phyloP scores from a whole-genome alignment of 2,797 vertebrate species.

The Adrianichthys oophorus region DNA sequence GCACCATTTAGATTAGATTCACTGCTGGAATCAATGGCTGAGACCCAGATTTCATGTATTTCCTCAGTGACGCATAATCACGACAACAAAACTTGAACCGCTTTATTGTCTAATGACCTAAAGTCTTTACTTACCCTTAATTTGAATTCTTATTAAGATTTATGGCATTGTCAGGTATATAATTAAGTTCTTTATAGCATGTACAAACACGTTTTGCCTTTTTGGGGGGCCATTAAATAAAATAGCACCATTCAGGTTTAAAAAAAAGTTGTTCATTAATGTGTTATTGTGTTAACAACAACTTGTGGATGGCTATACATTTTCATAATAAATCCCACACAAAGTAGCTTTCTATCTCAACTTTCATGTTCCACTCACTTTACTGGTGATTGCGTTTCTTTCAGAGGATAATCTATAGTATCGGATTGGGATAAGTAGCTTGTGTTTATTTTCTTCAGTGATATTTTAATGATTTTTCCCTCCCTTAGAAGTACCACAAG shows the following conservation, averaged over 20 bases:
- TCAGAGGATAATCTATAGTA: constrained; percentile 69
- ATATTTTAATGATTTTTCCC: constrained; percentile 61
- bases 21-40: constrained; percentile 67
- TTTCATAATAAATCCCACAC: constrained; percentile 37
- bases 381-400: constrained; percentile 53
- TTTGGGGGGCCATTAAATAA: background rate
- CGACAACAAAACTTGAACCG: constrained; percentile 27
- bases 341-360: constrained; percentile 34
- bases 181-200: too few species aligned
- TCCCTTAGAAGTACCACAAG: constrained; percentile 39
- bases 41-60: constrained; percentile 65
- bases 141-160: too few species aligned
- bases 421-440: constrained; percentile 75
- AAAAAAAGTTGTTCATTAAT: constrained; percentile 1
- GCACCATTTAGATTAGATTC: constrained; percentile 71
- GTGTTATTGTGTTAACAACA: constrained; percentile 29
- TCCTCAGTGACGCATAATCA: constrained; percentile 55
- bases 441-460: constrained; percentile 73
- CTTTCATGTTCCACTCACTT: constrained; percentile 25
- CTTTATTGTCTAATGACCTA: background rate
- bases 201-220: too few species aligned
- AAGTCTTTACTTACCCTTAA: background rate
- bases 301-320: constrained; percentile 18
- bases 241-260: background rate
- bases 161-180: too few species aligned